Conservation (phyloP, 2,113 vertebrate genomes). For the Cyphomyrus discorhynchus region DNA sequence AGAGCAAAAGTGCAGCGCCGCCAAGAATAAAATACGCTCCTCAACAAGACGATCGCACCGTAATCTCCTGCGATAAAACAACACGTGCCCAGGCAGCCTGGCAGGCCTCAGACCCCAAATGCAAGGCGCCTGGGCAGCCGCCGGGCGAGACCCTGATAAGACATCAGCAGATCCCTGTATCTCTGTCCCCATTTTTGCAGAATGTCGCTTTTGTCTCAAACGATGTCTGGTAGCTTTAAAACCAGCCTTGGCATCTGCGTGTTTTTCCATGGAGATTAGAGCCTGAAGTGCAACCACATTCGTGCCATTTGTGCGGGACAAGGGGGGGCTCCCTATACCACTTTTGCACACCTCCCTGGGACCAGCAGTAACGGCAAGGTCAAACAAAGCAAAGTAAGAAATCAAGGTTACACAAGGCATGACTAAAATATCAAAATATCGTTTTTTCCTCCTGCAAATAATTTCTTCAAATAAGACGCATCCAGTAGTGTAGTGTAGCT, state of each 20-base stretch:
- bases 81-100: background rate
- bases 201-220: background rate
- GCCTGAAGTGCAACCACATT: background rate
- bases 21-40: slow-evolving; percentile 31
- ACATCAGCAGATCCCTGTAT: background rate
- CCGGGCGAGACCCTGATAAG: background rate
- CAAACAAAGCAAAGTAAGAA: background rate
- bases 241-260: background rate
- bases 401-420: background rate
- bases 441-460: background rate
- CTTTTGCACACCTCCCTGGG: background rate
- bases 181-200: background rate
- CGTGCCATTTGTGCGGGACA: background rate
- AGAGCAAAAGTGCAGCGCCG: slow-evolving; percentile 20
- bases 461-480: background rate
- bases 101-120: background rate
- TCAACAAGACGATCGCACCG: background rate
- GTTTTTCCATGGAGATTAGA: slow-evolving; percentile 15
- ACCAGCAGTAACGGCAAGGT: background rate
- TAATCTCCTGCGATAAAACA: background rate
- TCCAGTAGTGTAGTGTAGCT: background rate
- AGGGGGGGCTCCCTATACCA: background rate
- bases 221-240: background rate
- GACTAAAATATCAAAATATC: background rate
- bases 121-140: background rate